phyloP scores from a whole-genome alignment of 2,113 vertebrate genomes.

The Solea solea region DNA sequence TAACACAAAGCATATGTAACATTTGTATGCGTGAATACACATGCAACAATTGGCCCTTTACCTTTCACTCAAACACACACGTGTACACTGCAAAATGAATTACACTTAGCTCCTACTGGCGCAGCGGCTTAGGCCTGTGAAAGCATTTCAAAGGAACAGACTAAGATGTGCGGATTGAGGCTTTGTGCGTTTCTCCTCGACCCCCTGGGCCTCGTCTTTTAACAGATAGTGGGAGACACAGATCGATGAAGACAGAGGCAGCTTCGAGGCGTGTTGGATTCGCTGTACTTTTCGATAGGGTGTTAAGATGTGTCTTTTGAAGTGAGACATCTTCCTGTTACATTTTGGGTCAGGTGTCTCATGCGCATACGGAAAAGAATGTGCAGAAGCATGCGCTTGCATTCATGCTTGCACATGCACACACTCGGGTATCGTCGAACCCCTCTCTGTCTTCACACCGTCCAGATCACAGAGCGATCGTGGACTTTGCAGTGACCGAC shows the following conservation, averaged over 20 bases:
- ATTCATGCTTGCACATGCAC: not conserved
- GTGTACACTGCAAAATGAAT: conserved; percentile 23
- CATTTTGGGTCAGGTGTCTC: conserved; percentile 46
- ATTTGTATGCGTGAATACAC: not conserved
- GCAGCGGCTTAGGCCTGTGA: conserved; percentile 45
- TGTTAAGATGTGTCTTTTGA: conserved; percentile 63
- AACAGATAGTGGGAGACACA: conserved; percentile 31
- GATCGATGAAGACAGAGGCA: conserved; percentile 45
- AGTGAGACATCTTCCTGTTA: conserved; percentile 50
- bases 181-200: conserved; percentile 46
- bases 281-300: conserved; percentile 49
- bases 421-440: not conserved
- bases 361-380: not conserved
- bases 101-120: conserved; percentile 47
- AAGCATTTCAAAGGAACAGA: conserved; percentile 65
- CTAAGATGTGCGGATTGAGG: conserved; percentile 57
- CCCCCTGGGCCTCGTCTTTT: conserved; percentile 64
- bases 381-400: not conserved
- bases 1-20: not conserved
- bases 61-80: not conserved
- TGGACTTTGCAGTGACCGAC: conserved; percentile 26
- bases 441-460: not conserved
- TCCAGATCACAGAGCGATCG: conserved; percentile 13
- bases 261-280: conserved; percentile 54
- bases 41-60: not conserved